Evolutionary conservation across 2,888 invertebrate species (phyloP).

Genomic region (Eumacrocentrus americanus): DNA sequence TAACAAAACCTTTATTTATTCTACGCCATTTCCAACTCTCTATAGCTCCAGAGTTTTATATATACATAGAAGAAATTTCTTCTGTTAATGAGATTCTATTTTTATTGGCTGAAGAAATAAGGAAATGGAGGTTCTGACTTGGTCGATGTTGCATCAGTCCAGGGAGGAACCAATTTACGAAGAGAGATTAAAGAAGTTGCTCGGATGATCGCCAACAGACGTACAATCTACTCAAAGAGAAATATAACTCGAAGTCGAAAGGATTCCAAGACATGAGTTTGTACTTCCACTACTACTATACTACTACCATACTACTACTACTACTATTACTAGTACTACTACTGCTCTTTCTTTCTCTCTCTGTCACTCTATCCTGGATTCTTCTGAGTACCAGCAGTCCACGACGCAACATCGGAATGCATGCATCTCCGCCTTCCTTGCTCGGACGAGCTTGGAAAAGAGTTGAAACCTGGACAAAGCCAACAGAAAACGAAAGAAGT

Average conservation of each 20-base stretch:
- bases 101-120: slow-evolving; percentile 4
- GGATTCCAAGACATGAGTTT: slow-evolving; percentile 8
- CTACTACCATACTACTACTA: no score
- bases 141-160: background rate
- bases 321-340: no score
- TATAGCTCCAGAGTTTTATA: no score
- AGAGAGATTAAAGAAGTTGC: slow-evolving; percentile 3
- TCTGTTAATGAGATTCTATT: slow-evolving; percentile 2
- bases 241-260: background rate
- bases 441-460: slow-evolving; percentile 28
- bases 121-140: background rate
- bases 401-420: slow-evolving; percentile 43
- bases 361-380: no score
- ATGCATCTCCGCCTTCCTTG: slow-evolving; percentile 45
- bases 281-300: background rate
- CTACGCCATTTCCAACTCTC: no score
- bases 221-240: slow-evolving; percentile 8
- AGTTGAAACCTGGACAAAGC: slow-evolving; percentile 30
- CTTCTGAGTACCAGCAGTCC: slow-evolving; percentile 4
- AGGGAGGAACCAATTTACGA: slow-evolving; percentile 6
- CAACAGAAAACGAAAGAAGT: slow-evolving; percentile 31
- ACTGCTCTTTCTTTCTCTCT: background rate
- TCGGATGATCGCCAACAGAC: background rate
- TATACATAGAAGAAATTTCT: no score
- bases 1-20: background rate